Percentiles rank a stretch among this genome's conserved stretches.
Evolutionary conservation across 2,888 invertebrate species (phyloP).

Genomic region (Anarsia innoxiella): DNA sequence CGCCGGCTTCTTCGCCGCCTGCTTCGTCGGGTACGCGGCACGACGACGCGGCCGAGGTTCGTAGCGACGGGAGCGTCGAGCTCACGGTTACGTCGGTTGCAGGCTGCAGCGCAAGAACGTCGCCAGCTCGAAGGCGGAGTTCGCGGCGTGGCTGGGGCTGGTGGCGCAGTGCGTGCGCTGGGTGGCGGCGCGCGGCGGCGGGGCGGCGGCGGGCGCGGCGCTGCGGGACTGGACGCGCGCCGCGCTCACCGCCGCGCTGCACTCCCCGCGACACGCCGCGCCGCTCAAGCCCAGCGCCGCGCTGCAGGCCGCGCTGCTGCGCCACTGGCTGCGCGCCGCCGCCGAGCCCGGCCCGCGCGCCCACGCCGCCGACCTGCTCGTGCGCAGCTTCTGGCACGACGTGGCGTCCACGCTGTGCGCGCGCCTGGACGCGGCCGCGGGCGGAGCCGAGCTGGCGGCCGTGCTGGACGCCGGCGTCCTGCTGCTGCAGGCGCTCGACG

Average conservation of each 20-base stretch:
- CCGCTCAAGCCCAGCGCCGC: constrained; percentile 20
- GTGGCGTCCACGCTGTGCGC: constrained; percentile 31
- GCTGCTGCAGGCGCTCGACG: not conserved
- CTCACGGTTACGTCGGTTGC: constrained; percentile 14
- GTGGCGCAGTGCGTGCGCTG: constrained; percentile 83
- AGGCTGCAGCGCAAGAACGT: constrained; percentile 78
- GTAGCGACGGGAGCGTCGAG: too few species aligned
- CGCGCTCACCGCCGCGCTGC: constrained; percentile 21
- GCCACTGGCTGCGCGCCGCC: too few species aligned
- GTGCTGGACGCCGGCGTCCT: not conserved
- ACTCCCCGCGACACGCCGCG: constrained; percentile 21
- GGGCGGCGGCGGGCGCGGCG: constrained; percentile 24
- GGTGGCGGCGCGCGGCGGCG: constrained; percentile 30
- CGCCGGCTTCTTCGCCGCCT: constrained; percentile 79
- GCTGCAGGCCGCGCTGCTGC: constrained; percentile 32
- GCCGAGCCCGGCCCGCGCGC: constrained; percentile 23
- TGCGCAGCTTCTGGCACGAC: constrained; percentile 58
- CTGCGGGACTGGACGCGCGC: constrained; percentile 28
- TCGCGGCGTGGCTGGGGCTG: constrained; percentile 78
- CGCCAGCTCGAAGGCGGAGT: constrained; percentile 79
- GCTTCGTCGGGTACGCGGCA: constrained; percentile 78
- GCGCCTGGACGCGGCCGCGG: too few species aligned
- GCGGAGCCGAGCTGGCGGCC: too few species aligned
- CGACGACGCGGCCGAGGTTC: not conserved
- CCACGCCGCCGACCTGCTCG: constrained; percentile 46